These are phyloP conservation scores for Borostomias antarcticus DNA, from an alignment of 2,797 vertebrate genomes.

Conservation along the genomic window DNA sequence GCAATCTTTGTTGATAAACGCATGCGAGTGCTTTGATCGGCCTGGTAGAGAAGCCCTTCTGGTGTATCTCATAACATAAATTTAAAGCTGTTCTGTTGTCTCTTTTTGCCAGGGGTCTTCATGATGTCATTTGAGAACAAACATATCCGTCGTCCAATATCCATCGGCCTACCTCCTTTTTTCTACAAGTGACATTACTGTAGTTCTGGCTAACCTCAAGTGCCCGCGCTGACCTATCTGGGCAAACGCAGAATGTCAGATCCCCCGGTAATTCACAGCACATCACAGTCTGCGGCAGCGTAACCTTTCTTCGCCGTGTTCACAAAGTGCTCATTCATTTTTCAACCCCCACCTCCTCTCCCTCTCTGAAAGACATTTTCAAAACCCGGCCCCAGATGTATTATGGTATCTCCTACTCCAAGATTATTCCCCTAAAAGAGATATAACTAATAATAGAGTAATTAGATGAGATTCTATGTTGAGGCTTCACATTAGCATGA, in stretches of 20 bases:
- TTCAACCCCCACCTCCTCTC: slow-evolving; percentile 10
- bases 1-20: no score
- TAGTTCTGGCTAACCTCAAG: neutral
- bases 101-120: no score
- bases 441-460: slow-evolving; percentile 69
- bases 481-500: slow-evolving; percentile 67
- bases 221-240: neutral
- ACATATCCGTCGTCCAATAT: no score
- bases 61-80: no score
- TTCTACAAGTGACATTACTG: neutral
- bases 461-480: slow-evolving; percentile 61
- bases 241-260: neutral
- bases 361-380: slow-evolving; percentile 45
- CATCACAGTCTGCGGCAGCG: slow-evolving; percentile 22
- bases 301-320: slow-evolving; percentile 7
- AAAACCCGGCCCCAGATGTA: slow-evolving; percentile 22
- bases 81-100: no score
- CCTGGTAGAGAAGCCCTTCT: no score
- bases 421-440: slow-evolving; percentile 53
- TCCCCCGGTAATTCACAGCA: neutral
- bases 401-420: slow-evolving; percentile 33
- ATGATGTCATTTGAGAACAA: no score
- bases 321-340: slow-evolving; percentile 8
- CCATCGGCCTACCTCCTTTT: neutral
- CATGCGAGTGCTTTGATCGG: no score